Evolutionary conservation across 2,888 invertebrate species (phyloP), one percentile per base, ranked within the genome.

Genomic region (Eupeodes luniger): DNA sequence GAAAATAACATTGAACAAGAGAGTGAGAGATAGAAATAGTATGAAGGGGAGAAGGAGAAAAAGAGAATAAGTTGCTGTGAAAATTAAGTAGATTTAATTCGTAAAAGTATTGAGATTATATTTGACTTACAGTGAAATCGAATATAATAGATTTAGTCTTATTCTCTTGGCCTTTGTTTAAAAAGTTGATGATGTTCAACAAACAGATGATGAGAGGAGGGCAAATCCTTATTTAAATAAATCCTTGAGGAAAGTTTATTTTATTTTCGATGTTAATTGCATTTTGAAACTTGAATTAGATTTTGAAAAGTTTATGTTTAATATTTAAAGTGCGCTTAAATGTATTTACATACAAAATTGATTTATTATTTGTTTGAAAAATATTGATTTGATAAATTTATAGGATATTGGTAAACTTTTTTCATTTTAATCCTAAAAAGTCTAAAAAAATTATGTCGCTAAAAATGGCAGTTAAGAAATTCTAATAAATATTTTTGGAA

Each of bases 41-140:
- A 27, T 2, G 40, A 40, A 9, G 9, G 40, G 40, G 40, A 40
- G 40, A 9, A 7, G 40, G 40, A 40, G 40, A 40, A 40, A 69
- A 5, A 27, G 27, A 59, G 72, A 72, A 72, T 14, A 57, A 57
- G 19, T 16, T 49, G 47, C 47, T 72, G 19, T 40, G 72, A 72
- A 57, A 59, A 59, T 72, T 59, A 72, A 72, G 72, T 59, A 40
- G 72, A 72, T 59, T 72, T 59, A 72, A 59, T 59, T 72, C 11
- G 27, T 19, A 40, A 69, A 70, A 55, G 57, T 59, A 72, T 72
- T 59, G 72, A 72, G 72, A 72, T 72, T 72, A 72, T 72, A 55
- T 72, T 72, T 72, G 59, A 72, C 47, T 72, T 72, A 69, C 57
- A 59, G 12, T 47, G 59, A 72, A 72, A 72, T 59, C 72, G 47